Evolutionary conservation across 2,888 invertebrate genomes (phyloP).

Genomic region (Orthosia gracilis): DNA sequence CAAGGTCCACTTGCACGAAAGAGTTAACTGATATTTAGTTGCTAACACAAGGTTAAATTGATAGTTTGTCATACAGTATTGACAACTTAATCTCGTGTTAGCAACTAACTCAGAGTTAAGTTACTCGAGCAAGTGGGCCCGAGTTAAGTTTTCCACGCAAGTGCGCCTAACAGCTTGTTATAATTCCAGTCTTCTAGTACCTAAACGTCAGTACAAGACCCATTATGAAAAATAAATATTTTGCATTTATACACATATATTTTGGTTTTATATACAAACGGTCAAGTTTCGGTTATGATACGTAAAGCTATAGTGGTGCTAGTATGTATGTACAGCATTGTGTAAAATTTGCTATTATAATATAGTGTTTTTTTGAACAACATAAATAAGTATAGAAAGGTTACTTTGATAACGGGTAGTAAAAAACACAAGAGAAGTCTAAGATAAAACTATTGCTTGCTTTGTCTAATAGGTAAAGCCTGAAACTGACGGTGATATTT

Average conservation of each 20-base stretch:
- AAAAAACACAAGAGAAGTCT: neutral
- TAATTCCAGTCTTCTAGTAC: neutral
- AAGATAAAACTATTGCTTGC: neutral
- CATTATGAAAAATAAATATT: constrained; percentile 43
- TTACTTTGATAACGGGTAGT: neutral
- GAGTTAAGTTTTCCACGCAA: too few relatives aligned
- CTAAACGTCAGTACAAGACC: constrained; percentile 38
- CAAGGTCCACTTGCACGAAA: too few relatives aligned
- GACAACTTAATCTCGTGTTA: too few relatives aligned
- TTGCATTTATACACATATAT: constrained; percentile 77
- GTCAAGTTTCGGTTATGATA: constrained; percentile 69
- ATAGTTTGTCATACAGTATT: too few relatives aligned
- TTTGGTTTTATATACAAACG: constrained; percentile 58
- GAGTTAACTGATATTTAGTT: too few relatives aligned
- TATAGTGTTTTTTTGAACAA: constrained; percentile 54
- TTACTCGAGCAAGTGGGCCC: too few relatives aligned
- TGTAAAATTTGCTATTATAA: constrained; percentile 67
- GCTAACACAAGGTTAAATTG: too few relatives aligned
- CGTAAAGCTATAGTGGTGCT: constrained; percentile 80
- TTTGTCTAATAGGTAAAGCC: neutral
- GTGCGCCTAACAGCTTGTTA: too few relatives aligned
- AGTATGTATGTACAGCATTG: constrained; percentile 72
- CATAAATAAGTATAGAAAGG: constrained; percentile 6
- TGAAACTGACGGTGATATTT: neutral
- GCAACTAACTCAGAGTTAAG: too few relatives aligned